phyloP scores from a whole-genome alignment of 2,113 vertebrate genomes.

The Gymnarchus niloticus region DNA sequence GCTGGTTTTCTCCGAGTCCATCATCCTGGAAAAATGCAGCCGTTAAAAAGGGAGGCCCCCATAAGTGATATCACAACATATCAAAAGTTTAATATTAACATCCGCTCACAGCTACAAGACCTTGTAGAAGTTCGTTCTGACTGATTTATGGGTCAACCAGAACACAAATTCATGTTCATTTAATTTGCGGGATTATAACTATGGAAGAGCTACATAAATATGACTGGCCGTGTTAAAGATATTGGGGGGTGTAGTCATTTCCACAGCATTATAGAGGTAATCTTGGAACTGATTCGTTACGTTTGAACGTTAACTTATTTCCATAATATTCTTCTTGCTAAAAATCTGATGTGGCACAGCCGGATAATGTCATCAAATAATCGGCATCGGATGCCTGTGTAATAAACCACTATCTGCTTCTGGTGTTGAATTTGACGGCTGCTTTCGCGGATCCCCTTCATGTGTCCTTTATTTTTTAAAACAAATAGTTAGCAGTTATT shows the following conservation, averaged over 20 bases:
- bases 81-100: conserved; percentile 89
- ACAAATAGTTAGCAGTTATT: too few relatives aligned
- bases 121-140: conserved; percentile 24
- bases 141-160: neutral
- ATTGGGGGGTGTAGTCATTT: neutral
- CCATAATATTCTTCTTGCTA: neutral
- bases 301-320: neutral
- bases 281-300: neutral
- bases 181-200: neutral
- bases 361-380: neutral
- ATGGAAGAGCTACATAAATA: too few relatives aligned
- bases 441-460: too few relatives aligned
- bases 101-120: conserved; percentile 62
- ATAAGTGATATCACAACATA: conserved; percentile 85
- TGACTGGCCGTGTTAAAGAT: neutral
- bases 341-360: too few relatives aligned
- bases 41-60: conserved; percentile 70
- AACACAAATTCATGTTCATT: neutral
- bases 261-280: neutral
- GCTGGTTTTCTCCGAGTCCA: conserved; percentile 83
- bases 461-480: too few relatives aligned
- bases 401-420: neutral
- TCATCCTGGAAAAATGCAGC: conserved; percentile 79
- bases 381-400: neutral
- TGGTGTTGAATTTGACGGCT: neutral